Evolutionary conservation across 2,888 invertebrate genomes (phyloP), one percentile per base, ranked within the genome.

Genomic region (Aspidiotus rigidus): DNA sequence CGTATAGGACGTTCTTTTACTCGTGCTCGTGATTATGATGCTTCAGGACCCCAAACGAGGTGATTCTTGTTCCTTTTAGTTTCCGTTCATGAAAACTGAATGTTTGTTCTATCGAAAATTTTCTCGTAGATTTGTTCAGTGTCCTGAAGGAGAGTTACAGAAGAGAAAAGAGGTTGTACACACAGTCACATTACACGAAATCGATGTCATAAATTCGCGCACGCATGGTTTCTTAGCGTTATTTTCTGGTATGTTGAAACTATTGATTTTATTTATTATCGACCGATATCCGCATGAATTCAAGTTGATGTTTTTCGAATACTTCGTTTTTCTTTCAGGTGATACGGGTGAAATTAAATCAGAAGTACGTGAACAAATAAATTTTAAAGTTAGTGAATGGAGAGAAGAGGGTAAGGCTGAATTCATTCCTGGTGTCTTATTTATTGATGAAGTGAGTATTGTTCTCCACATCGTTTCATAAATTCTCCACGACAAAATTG

Each of bases 401-500:
- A 83, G 97, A 28, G 99, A 99, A 77, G 99, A 99, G 78, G 98
- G 98, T 1, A 99, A 99, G 78, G 97, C 99, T 0, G 97, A 97
- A 79, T 95, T 99, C 76, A 93, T 97, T 49, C 98, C 99, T 0
- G 99, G 99, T 0, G 98, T 97, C 2, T 81, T 98, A 2, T 98
- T 98, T 76, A 89, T 98, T 73, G 97, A 98, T 77, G 97, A 98
- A 82, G 93, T 87, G 71, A 72, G 42, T 62, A 17, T 2, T n/a
- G 6, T 49, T 49, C 6, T 49, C 2, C 28, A 28, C 28, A 28
- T 28, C 1, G 28, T 28, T 28, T 28, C 1, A 28, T 28, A 5
- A 28, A 28, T 28, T 28, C 28, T 5, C 28, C 28, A 5, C 28
- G 28, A 28, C 28, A 28, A 28, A 28, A 28, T 28, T 5, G 5